Conservation (phyloP, 2,888 invertebrate genomes). For the Pherbina coryleti region DNA sequence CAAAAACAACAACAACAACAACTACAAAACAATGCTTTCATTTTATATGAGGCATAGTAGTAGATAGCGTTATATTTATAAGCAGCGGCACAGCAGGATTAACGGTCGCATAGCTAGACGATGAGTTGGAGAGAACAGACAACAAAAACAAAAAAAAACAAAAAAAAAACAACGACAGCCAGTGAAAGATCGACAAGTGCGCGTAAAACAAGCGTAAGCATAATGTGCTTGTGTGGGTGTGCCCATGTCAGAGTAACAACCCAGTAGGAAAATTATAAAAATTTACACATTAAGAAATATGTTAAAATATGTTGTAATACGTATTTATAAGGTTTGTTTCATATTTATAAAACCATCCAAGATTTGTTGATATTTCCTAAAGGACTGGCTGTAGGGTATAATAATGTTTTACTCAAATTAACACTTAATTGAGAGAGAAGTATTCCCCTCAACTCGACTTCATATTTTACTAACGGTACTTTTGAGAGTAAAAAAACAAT, state of each 20-base stretch:
- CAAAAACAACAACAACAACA: slow-evolving; percentile 17
- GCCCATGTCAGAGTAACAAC: too few species aligned
- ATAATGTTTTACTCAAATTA: too few species aligned
- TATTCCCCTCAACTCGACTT: too few species aligned
- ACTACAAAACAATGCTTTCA: neutral
- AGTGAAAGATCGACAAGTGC: neutral
- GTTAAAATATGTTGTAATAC: too few species aligned
- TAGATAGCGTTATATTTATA: neutral
- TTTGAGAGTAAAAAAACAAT: too few species aligned
- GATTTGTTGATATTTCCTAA: too few species aligned
- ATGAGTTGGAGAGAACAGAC: neutral
- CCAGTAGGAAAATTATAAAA: neutral
- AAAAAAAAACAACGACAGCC: neutral
- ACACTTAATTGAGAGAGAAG: too few species aligned
- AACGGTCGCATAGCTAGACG: neutral
- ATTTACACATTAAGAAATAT: too few species aligned
- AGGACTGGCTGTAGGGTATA: too few species aligned
- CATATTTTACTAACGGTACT: too few species aligned
- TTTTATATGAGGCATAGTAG: neutral
- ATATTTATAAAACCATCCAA: too few species aligned
- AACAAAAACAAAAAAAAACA: neutral
- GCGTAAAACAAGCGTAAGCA: neutral
- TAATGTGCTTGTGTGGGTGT: neutral
- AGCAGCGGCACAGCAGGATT: neutral
- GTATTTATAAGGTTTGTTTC: too few species aligned